A percentile compares a stretch with the other conserved stretches of the same genome.
phyloP scores from a whole-genome alignment of 2,113 vertebrate species.

The Pristiophorus japonicus region DNA sequence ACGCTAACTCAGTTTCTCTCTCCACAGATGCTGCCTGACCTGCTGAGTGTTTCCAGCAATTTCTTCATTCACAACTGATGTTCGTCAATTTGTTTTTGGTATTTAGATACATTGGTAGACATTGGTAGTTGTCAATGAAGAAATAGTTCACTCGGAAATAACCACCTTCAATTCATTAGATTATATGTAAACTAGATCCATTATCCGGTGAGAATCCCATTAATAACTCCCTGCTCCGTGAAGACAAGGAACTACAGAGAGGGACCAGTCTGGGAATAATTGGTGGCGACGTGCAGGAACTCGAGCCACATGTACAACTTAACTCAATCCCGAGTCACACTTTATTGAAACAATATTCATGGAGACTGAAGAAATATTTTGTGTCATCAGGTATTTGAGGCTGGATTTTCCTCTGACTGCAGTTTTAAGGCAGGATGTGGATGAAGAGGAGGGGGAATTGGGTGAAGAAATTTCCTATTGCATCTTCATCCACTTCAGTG shows the following conservation, averaged over 20 bases:
- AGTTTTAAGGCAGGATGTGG: background rate
- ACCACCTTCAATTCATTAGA: background rate
- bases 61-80: background rate
- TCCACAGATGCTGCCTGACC: no score
- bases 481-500: background rate
- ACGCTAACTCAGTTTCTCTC: no score
- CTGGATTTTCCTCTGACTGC: background rate
- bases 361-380: background rate
- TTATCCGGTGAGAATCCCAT: background rate
- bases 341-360: background rate
- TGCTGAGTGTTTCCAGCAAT: no score
- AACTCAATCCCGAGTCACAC: background rate
- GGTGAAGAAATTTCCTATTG: background rate
- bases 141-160: background rate
- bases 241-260: background rate
- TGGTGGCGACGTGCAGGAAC: background rate
- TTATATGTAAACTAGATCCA: background rate
- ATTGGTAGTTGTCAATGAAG: background rate
- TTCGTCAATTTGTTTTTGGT: background rate
- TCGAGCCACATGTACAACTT: background rate
- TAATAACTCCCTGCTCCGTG: background rate
- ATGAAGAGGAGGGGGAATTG: background rate
- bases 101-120: no score
- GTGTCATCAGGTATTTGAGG: background rate
- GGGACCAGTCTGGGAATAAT: background rate